These are phyloP conservation scores for Leptothorax acervorum DNA, from an alignment of 2,888 invertebrate genomes.

Conservation along the genomic window DNA sequence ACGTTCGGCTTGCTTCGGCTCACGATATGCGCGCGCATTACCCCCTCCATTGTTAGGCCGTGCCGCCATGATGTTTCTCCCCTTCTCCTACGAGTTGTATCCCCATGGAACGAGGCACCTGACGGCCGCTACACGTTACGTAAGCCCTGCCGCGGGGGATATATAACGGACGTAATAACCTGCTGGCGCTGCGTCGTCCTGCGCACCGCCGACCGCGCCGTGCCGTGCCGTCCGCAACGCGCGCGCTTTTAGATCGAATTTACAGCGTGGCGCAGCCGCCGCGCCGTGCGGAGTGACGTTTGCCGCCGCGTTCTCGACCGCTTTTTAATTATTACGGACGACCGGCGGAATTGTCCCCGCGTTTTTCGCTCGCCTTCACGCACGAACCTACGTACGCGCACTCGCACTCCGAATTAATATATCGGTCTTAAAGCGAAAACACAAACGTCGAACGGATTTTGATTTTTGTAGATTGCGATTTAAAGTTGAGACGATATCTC, in stretches of 20 bases:
- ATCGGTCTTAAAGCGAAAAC: background rate
- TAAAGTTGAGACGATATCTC: background rate
- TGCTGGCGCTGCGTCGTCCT: constrained; percentile 33
- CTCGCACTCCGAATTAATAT: background rate
- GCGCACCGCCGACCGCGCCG: background rate
- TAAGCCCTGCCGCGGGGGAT: background rate
- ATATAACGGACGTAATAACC: background rate
- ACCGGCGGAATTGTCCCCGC: background rate
- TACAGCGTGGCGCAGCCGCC: background rate
- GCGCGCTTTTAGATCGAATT: constrained; percentile 42
- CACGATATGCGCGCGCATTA: too few relatives aligned
- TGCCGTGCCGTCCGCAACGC: background rate
- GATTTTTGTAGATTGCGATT: background rate
- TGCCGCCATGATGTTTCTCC: too few relatives aligned
- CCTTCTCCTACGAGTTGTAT: too few relatives aligned
- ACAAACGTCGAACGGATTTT: background rate
- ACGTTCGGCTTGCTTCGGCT: too few relatives aligned
- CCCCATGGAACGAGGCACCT: too few relatives aligned
- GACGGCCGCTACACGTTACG: constrained; percentile 19
- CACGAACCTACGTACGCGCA: background rate
- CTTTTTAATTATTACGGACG: background rate
- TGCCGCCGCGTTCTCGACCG: background rate
- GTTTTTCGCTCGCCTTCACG: background rate
- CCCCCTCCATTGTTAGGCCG: too few relatives aligned
- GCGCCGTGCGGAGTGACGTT: constrained; percentile 6